phyloP scores from a whole-genome alignment of 2,888 invertebrate species.

The Amblyteles armatorius region DNA sequence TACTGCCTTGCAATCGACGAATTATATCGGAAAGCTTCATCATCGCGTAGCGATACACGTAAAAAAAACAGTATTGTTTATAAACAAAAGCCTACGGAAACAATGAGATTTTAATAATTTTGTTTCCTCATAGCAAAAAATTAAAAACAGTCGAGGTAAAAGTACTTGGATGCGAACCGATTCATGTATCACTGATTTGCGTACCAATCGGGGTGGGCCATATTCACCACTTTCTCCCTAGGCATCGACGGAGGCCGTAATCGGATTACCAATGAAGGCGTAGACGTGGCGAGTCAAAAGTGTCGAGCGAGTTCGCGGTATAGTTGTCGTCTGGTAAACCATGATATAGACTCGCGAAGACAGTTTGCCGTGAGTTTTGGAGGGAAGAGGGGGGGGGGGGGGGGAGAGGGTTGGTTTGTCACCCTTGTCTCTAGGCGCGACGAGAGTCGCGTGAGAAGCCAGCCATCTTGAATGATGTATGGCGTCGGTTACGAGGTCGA shows the following conservation, averaged over 20 bases:
- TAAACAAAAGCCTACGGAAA: slow-evolving; percentile 15
- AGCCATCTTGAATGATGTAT: slow-evolving; percentile 87
- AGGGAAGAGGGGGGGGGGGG: slow-evolving; percentile 68
- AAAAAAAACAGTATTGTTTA: slow-evolving; percentile 1
- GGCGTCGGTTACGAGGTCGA: slow-evolving; percentile 87
- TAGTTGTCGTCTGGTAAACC: neutral
- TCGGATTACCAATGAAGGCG: slow-evolving; percentile 65
- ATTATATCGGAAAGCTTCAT: slow-evolving; percentile 40
- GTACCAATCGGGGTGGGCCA: neutral
- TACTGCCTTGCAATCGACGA: slow-evolving; percentile 27
- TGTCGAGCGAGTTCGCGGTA: slow-evolving; percentile 26
- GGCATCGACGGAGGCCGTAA: neutral
- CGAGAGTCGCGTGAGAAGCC: slow-evolving; percentile 80
- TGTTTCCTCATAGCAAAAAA: no score
- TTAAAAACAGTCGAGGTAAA: neutral
- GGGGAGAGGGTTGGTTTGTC: slow-evolving; percentile 76
- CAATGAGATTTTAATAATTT: neutral
- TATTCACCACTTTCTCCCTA: neutral
- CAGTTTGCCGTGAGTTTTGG: slow-evolving; percentile 66
- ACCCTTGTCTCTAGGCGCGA: slow-evolving; percentile 79
- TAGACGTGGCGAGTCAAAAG: slow-evolving; percentile 50
- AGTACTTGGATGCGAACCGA: neutral
- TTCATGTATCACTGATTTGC: neutral
- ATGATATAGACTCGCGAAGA: slow-evolving; percentile 74
- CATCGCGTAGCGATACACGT: slow-evolving; percentile 10